phyloP scores from a whole-genome alignment of 2,797 vertebrate genomes.

The Loris lydekkerianus region DNA sequence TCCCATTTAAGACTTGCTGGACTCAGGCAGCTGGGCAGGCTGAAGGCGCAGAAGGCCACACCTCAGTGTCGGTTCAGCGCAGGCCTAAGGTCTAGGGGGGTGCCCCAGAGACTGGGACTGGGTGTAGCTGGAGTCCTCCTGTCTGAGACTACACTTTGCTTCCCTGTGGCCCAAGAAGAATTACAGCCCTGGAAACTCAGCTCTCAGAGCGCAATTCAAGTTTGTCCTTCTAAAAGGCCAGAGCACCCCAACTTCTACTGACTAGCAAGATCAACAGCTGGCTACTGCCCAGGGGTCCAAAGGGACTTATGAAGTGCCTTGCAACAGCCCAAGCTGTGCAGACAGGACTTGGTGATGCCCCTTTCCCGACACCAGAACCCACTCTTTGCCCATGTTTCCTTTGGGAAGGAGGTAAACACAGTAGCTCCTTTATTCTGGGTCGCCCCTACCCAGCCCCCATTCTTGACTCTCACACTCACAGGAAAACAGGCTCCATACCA shows the following conservation, averaged over 20 bases:
- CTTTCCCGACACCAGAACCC: background rate
- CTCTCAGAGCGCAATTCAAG: background rate
- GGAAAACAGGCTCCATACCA: background rate
- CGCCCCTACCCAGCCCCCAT: background rate
- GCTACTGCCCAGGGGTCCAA: background rate
- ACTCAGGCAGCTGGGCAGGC: background rate
- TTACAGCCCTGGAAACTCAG: background rate
- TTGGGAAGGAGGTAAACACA: background rate
- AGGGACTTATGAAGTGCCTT: background rate
- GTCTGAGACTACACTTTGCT: fast-evolving
- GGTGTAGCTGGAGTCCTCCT: background rate
- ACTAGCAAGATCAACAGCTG: background rate
- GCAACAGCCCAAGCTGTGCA: background rate
- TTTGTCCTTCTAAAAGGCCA: background rate
- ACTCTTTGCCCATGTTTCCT: background rate
- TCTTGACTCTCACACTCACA: background rate
- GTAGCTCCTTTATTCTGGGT: background rate
- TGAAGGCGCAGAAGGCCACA: fast-evolving
- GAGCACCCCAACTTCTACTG: background rate
- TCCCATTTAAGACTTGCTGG: background rate
- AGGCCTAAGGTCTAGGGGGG: background rate
- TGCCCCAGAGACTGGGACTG: background rate
- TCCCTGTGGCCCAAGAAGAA: background rate
- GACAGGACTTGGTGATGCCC: background rate
- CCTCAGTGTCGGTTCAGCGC: background rate